Percentiles rank a stretch among this genome's conserved stretches.
Evolutionary conservation across 2,888 invertebrate species (phyloP).

Genomic region (Caenorhabditis japonica): DNA sequence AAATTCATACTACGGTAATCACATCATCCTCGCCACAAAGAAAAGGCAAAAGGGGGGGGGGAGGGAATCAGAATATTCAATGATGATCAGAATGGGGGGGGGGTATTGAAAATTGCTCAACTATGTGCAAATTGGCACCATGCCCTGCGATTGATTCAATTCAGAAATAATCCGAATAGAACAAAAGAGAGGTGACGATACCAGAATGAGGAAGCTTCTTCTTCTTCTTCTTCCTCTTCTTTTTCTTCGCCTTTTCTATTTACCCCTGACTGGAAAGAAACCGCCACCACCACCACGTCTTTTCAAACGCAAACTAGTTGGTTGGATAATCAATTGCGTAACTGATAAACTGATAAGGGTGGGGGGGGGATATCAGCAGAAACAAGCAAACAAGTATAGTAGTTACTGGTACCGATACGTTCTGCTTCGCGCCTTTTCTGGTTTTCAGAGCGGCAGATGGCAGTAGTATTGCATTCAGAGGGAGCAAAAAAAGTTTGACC

Average conservation of each 20-base stretch:
- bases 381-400: conserved; percentile 17
- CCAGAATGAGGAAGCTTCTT: too few species aligned
- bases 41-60: not conserved
- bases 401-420: conserved; percentile 27
- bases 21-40: too few species aligned
- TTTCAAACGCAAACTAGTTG: conserved; percentile 33
- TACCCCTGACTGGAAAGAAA: conserved; percentile 20
- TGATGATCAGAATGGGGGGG: not conserved
- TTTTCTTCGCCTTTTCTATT: conserved; percentile 13
- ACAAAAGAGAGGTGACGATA: conserved; percentile 17
- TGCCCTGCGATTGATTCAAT: not conserved
- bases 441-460: too few species aligned
- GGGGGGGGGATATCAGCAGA: not conserved
- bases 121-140: conserved; percentile 35
- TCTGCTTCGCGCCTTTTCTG: too few species aligned
- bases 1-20: too few species aligned
- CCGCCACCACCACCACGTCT: too few species aligned
- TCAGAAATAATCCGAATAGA: not conserved
- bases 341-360: conserved; percentile 51
- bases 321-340: conserved; percentile 32
- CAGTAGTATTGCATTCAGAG: too few species aligned
- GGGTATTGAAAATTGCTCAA: conserved; percentile 37
- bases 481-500: too few species aligned
- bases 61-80: conserved; percentile 28
- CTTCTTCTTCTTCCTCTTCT: conserved; percentile 13